Base-by-base conservation (phyloP, 2,113 vertebrate genomes). In the Bettongia penicillata region DNA sequence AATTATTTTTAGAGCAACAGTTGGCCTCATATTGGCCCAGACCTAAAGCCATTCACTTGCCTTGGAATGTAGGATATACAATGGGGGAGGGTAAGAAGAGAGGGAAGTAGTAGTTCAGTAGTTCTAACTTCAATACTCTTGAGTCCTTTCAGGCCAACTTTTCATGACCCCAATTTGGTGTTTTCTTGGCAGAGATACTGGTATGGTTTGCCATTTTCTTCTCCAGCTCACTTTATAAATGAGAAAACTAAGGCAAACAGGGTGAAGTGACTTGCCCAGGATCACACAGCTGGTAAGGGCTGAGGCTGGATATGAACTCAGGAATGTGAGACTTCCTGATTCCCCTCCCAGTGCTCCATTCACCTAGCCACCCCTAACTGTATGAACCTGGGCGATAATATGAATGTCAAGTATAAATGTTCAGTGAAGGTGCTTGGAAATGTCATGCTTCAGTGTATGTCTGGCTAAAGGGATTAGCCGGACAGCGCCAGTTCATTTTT, bases 381-480 rank as follows among this genome's bases (percentile, higher is more conserved):
- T 57, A 26, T 57, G 1, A 61, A 2, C 28, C 28, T 10, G 37
- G 12, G 2, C 68, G 43, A 84, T 43, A 84, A 84, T 22, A 84
- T 84, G n/a, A 84, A 84, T 16, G 43, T 22, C 0, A 22, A 0
- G 1, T n/a, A 8, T 8, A 84, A 84, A 43, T 23, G 37, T 84
- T 84, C n/a, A 84, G 10, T 23, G 19, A 84, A 84, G 23, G 6
- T 84, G 16, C 19, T 84, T 43, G 68, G 19, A 23, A 84, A 43
- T 84, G 23, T 22, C 89, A 61, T 52, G 48, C 84, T 90, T 53
- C 23, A 84, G 37, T 92, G 23, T 49, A 0, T 92, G 22, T 24
- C 49, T 90, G 92, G n/a, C 51, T 93, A 52, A 93, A 52, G 43
- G 48, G 16, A 68, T 93, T 89, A 26, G 92, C 68, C 95, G 93